Conservation (phyloP, 2,113 vertebrate species). For the Macquaria ambigua region DNA sequence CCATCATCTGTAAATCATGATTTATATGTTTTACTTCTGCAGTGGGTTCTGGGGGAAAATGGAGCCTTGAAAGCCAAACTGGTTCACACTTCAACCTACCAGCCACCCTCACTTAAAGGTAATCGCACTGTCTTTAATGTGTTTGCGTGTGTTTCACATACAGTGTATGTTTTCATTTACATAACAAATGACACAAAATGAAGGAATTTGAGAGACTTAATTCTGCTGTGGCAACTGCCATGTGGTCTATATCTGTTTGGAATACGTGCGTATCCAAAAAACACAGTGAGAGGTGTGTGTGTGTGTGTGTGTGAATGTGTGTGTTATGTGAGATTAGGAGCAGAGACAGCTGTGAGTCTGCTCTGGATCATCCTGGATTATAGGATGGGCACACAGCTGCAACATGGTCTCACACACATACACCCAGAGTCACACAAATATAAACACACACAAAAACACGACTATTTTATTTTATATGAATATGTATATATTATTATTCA, state of each 20-base stretch:
- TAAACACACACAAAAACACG: slow-evolving; percentile 24
- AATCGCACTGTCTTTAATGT: neutral
- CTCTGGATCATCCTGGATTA: slow-evolving; percentile 84
- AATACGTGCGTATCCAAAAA: slow-evolving; percentile 50
- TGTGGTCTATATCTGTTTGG: slow-evolving; percentile 64
- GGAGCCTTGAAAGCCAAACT: slow-evolving; percentile 90
- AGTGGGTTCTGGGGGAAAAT: slow-evolving; percentile 91
- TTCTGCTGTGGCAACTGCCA: slow-evolving; percentile 38
- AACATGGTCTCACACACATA: slow-evolving; percentile 52
- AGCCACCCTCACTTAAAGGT: slow-evolving; percentile 97
- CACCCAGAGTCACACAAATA: slow-evolving; percentile 24
- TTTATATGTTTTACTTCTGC: slow-evolving; percentile 32
- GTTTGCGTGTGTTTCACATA: slow-evolving; percentile 1
- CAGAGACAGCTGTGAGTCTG: slow-evolving; percentile 79
- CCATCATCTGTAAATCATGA: neutral
- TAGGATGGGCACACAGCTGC: slow-evolving; percentile 69
- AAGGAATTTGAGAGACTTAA: slow-evolving; percentile 31
- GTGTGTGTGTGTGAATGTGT: slow-evolving; percentile 44
- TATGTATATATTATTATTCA: neutral
- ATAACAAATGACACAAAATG: slow-evolving; percentile 19
- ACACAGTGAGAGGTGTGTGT: slow-evolving; percentile 29
- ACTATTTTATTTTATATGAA: neutral
- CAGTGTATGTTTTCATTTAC: neutral
- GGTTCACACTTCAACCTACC: slow-evolving; percentile 88
- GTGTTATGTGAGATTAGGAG: slow-evolving; percentile 74